These are phyloP conservation scores for Protodeltote pygarga DNA, from an alignment of 2,888 invertebrate species.

Conservation along the genomic window DNA sequence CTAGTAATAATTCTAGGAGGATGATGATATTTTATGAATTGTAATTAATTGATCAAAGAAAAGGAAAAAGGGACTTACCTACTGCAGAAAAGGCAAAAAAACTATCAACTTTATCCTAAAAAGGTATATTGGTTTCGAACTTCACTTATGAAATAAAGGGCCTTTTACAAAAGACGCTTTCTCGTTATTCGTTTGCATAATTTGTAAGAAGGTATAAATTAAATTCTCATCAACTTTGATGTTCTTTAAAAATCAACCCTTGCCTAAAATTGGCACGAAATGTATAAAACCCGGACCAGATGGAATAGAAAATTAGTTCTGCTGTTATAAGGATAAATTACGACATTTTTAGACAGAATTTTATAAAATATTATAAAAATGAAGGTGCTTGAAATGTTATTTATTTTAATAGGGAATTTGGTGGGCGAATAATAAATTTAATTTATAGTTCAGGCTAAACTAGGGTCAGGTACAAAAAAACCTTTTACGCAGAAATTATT, in stretches of 20 bases:
- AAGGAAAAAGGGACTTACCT: too few species aligned
- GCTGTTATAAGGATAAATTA: constrained; percentile 51
- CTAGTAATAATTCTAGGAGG: too few species aligned
- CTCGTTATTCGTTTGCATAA: constrained; percentile 62
- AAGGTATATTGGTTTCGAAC: constrained; percentile 24
- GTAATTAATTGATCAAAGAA: too few species aligned
- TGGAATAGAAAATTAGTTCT: constrained; percentile 58
- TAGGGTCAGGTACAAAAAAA: constrained; percentile 13
- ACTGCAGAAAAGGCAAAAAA: too few species aligned
- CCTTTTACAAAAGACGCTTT: constrained; percentile 42
- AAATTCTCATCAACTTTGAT: constrained; percentile 63
- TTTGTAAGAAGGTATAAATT: constrained; percentile 58
- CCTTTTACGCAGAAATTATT: neutral
- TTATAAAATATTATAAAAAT: constrained; percentile 33
- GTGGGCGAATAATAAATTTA: constrained; percentile 19
- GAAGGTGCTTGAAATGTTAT: constrained; percentile 18
- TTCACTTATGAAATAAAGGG: constrained; percentile 36
- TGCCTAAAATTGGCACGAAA: constrained; percentile 55
- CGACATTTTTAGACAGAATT: constrained; percentile 36
- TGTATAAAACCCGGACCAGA: constrained; percentile 51
- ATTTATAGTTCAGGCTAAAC: constrained; percentile 29
- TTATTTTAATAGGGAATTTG: too few species aligned
- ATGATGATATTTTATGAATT: too few species aligned
- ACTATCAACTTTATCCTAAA: neutral
- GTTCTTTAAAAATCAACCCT: constrained; percentile 62